These are phyloP conservation scores for Mustela lutreola DNA, from an alignment of 2,113 vertebrate genomes.

Conservation along the genomic window DNA sequence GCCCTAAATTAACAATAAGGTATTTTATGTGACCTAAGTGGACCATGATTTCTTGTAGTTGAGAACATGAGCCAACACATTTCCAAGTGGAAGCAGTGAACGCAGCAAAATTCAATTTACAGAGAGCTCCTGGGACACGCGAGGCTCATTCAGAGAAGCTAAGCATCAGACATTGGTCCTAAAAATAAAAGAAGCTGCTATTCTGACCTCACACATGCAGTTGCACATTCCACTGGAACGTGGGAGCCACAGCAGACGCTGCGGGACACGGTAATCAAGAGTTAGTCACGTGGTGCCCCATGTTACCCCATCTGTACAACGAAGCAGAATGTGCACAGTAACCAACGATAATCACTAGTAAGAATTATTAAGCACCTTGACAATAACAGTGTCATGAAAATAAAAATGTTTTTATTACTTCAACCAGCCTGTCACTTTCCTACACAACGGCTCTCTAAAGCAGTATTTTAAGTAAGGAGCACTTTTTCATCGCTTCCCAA, in stretches of 20 bases:
- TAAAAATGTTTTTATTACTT: constrained; percentile 14
- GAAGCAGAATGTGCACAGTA: background rate
- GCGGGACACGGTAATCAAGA: background rate
- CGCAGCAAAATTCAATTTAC: background rate
- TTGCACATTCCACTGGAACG: constrained; percentile 32
- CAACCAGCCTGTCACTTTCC: background rate
- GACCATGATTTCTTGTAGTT: background rate
- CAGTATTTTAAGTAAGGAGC: background rate
- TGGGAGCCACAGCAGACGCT: background rate
- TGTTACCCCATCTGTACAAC: background rate
- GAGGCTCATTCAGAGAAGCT: constrained; percentile 26
- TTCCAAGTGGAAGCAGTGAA: constrained; percentile 48
- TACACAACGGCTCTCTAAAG: background rate
- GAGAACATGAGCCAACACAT: background rate
- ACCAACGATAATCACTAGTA: background rate
- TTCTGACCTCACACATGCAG: constrained; percentile 49
- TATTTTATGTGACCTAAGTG: constrained; percentile 35
- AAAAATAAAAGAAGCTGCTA: constrained; percentile 62
- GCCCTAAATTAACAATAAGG: background rate
- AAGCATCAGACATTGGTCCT: constrained; percentile 37
- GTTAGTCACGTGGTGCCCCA: background rate
- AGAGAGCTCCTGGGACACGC: constrained; percentile 45
- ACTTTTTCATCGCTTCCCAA: background rate
- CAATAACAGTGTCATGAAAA: constrained; percentile 6
- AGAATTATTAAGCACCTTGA: constrained; percentile 32